These are phyloP conservation scores for Squalus acanthias DNA, from an alignment of 2,797 vertebrate genomes.

Conservation along the genomic window DNA sequence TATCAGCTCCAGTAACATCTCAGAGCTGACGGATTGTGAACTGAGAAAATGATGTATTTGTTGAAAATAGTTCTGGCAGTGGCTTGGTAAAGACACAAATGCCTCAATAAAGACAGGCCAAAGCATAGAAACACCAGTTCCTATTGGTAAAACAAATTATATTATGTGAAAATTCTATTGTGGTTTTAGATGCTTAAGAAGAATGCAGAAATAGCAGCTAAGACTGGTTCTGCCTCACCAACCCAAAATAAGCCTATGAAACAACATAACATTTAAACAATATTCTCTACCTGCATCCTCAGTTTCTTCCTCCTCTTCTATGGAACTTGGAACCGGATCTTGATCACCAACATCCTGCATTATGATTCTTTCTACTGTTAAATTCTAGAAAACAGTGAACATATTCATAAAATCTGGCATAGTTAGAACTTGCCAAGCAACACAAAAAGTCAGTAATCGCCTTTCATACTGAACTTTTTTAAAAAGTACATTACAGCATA, in stretches of 20 bases:
- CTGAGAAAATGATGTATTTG: background rate
- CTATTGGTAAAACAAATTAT: background rate
- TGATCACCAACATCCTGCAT: constrained; percentile 54
- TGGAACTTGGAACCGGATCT: constrained; percentile 39
- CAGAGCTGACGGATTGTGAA: background rate
- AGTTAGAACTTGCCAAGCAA: background rate
- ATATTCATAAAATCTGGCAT: background rate
- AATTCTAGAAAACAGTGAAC: constrained; percentile 27
- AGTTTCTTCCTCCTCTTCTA: constrained; percentile 51
- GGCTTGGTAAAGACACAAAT: background rate
- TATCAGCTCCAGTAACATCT: background rate
- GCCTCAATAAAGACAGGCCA: background rate
- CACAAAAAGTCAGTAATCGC: background rate
- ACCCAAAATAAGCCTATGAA: background rate
- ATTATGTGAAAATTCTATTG: background rate
- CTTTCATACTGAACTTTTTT: background rate
- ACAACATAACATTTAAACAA: background rate
- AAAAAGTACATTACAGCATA: background rate
- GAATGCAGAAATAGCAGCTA: background rate
- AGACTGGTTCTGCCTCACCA: background rate
- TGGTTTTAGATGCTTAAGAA: background rate
- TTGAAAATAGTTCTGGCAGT: background rate
- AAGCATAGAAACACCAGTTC: background rate
- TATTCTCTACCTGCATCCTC: constrained; percentile 54
- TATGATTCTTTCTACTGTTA: constrained; percentile 55